These are phyloP conservation scores for Sebastes taczanowskii DNA, from an alignment of 2,797 vertebrate genomes.

Conservation along the genomic window DNA sequence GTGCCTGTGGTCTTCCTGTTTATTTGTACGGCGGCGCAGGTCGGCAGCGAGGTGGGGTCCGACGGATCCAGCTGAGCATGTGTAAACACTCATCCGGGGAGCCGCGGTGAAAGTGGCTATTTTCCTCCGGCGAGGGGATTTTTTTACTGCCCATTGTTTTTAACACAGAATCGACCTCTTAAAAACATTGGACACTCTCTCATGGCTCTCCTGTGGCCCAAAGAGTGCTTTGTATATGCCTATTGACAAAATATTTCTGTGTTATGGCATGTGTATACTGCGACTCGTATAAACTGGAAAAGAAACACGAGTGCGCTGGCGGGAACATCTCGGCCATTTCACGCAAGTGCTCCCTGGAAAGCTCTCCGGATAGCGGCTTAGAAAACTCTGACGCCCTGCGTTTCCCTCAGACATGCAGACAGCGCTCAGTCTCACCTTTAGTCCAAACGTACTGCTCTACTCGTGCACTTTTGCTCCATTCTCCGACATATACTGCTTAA, in stretches of 20 bases:
- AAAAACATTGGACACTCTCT: slow-evolving; percentile 72
- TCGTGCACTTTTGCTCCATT: not conserved
- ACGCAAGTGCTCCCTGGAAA: slow-evolving; percentile 66
- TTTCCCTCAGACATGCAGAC: slow-evolving; percentile 2
- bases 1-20: slow-evolving; percentile 84
- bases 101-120: slow-evolving; percentile 52
- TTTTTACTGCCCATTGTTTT: slow-evolving; percentile 78
- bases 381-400: slow-evolving; percentile 27
- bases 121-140: slow-evolving; percentile 55
- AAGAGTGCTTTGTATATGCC: slow-evolving; percentile 79
- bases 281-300: slow-evolving; percentile 72
- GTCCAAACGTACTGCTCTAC: not conserved
- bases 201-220: slow-evolving; percentile 59
- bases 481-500: too few species aligned
- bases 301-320: slow-evolving; percentile 69
- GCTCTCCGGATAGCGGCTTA: slow-evolving; percentile 40
- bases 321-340: slow-evolving; percentile 65
- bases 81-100: slow-evolving; percentile 77
- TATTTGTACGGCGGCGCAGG: slow-evolving; percentile 84
- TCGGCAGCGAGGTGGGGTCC: slow-evolving; percentile 75
- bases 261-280: slow-evolving; percentile 81
- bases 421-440: not conserved
- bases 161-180: slow-evolving; percentile 75
- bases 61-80: slow-evolving; percentile 73
- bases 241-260: slow-evolving; percentile 81